phyloP scores from a whole-genome alignment of 1,140 invertebrate genomes.

The Venustaconcha ellipsiformis region DNA sequence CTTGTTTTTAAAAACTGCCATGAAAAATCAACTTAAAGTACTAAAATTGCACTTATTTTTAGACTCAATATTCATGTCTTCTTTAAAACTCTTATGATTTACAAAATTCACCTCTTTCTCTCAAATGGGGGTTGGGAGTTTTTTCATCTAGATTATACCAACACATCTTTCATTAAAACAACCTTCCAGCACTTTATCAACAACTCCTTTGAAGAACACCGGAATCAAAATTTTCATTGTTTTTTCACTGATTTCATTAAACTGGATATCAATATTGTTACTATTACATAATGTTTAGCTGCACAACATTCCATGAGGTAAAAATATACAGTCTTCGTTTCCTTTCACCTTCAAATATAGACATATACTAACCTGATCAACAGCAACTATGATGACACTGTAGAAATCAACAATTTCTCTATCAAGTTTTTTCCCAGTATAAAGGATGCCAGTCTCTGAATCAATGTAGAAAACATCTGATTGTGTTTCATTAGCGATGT shows the following conservation, averaged over 20 bases:
- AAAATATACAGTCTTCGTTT: not conserved
- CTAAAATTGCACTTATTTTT: too few species aligned
- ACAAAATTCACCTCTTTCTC: too few species aligned
- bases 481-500: constrained; percentile 74
- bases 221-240: not conserved
- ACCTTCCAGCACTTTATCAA: not conserved
- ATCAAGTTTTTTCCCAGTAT: constrained; percentile 74
- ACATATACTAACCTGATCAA: constrained; percentile 81
- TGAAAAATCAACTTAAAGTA: too few species aligned
- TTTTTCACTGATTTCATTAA: not conserved
- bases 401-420: constrained; percentile 88
- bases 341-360: too few species aligned
- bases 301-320: not conserved
- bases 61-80: too few species aligned
- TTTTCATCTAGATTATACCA: too few species aligned
- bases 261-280: not conserved
- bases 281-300: not conserved
- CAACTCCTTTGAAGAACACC: not conserved
- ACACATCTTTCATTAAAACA: not conserved
- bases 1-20: too few species aligned
- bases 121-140: too few species aligned
- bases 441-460: not conserved
- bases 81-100: too few species aligned
- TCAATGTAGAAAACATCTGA: constrained; percentile 36
- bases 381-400: constrained; percentile 85